A percentile compares a stretch with the other conserved stretches of the same genome.
phyloP scores from a whole-genome alignment of 2,888 invertebrate species.

The Lampropteryx suffumata region DNA sequence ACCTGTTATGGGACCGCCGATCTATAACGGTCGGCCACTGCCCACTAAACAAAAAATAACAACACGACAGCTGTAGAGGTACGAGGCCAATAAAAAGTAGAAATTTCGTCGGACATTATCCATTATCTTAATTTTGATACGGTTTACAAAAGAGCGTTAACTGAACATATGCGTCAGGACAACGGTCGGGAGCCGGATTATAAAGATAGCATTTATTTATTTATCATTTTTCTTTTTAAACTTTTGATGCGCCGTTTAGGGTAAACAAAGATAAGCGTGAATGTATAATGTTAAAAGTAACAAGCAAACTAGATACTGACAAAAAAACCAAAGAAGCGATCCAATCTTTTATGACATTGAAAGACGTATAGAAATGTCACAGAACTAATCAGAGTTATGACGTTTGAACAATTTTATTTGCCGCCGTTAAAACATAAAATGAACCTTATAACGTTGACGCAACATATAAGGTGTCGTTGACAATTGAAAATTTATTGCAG shows the following conservation, averaged over 20 bases:
- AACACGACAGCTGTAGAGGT: conserved; percentile 70
- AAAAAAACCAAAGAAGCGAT: conserved; percentile 7
- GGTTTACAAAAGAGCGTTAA: conserved; percentile 78
- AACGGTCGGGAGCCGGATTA: conserved; percentile 45
- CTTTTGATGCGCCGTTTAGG: conserved; percentile 32
- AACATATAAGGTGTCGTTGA: conserved; percentile 37
- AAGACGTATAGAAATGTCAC: conserved; percentile 29
- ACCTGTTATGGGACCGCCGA: conserved; percentile 69
- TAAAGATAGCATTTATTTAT: conserved; percentile 45
- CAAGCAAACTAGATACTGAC: conserved; percentile 17
- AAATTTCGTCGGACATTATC: conserved; percentile 72
- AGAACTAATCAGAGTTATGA: conserved; percentile 19
- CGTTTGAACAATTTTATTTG: conserved; percentile 10
- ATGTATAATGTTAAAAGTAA: conserved; percentile 13
- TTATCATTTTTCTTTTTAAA: conserved; percentile 37
- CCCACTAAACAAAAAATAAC: conserved; percentile 60
- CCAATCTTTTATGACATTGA: conserved; percentile 18
- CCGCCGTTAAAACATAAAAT: conserved; percentile 18
- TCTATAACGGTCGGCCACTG: conserved; percentile 68
- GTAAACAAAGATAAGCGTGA: conserved; percentile 22
- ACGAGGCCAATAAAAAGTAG: conserved; percentile 67
- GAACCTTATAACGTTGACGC: conserved; percentile 27
- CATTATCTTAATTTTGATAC: conserved; percentile 82
- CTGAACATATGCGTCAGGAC: conserved; percentile 63
- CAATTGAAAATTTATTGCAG: conserved; percentile 46